Base-by-base conservation (phyloP, 2,113 vertebrate species). In the Scolopax mira region DNA sequence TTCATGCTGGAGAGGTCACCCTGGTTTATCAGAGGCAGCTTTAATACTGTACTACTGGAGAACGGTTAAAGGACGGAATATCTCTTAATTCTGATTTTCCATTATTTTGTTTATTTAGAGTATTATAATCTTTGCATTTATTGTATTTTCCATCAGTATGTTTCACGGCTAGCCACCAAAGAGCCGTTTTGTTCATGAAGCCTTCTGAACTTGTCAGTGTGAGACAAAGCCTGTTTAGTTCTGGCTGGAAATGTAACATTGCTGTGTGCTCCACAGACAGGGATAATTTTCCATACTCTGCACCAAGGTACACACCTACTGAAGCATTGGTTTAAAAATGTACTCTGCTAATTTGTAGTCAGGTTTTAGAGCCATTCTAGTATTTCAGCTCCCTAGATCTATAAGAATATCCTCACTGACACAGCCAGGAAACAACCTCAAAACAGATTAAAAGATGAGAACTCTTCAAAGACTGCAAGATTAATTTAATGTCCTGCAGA, bases 401-500 rank as follows among this genome's bases (percentile, higher is more conserved):
- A 66, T 75, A 71, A 86, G 96, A 82, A 42, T 87, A 49, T 31
- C 58, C 85, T 95, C 49, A 62, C 54, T 95, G 72, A 79, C 41
- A 66, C 33, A 75, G 86, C n/a, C 51, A 89, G 86, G 62, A 85
- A 82, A 90, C n/a, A 90, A 74, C 25, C 66, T 94, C 61, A 61
- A 71, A 71, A 89, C 52, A 81, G 80, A 79, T 95, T 93, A 82
- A 93, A 95, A 89, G 77, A 72, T 86, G 55, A 27, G 55, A 88
- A 55, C n/a, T 92, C 62, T 90, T 96, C 52, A 88, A 94, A 94
- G 79, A 86, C 57, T 42, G 48, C 60, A 79, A 79, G 83, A 90
- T 95, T 81, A 96, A 93, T 81, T 95, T 94, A 75, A 78, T 72
- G 78, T 96, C 95, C 88, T 89, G 86, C 55, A 87, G 88, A 61